Conservation (phyloP, 2,797 vertebrate genomes). For the Urosaurus nigricauda region DNA sequence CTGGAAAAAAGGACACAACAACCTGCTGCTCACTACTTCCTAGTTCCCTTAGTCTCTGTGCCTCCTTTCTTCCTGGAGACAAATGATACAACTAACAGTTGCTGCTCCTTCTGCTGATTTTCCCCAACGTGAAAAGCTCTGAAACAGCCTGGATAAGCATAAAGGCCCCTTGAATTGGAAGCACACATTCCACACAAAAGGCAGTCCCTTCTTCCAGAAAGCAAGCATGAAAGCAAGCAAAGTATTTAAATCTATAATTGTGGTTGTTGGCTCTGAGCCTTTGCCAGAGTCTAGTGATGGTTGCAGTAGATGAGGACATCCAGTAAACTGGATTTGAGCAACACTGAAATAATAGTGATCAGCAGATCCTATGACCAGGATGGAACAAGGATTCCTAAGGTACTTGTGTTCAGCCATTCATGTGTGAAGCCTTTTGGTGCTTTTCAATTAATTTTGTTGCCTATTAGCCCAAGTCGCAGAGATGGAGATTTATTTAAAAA, state of each 20-base stretch:
- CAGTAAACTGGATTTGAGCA: not conserved
- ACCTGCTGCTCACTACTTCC: not conserved
- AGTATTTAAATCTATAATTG: not conserved
- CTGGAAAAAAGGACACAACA: not conserved
- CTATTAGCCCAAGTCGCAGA: not conserved
- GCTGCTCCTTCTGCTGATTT: not conserved
- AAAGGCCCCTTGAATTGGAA: not conserved
- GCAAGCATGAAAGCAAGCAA: no score
- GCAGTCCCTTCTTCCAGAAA: no score
- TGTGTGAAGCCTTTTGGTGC: not conserved
- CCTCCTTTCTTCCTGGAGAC: not conserved
- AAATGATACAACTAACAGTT: not conserved
- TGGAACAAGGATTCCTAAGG: not conserved
- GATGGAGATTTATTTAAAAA: not conserved
- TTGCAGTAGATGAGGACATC: not conserved
- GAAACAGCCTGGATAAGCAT: no score
- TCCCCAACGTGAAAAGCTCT: not conserved
- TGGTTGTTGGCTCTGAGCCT: not conserved
- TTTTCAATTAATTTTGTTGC: not conserved
- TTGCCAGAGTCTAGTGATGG: not conserved
- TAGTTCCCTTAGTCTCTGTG: not conserved
- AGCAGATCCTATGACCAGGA: not conserved
- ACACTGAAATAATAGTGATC: not conserved
- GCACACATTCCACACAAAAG: not conserved
- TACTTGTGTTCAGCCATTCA: not conserved